These are phyloP conservation scores for Venturia canescens DNA, from an alignment of 1,140 invertebrate genomes.

Conservation along the genomic window DNA sequence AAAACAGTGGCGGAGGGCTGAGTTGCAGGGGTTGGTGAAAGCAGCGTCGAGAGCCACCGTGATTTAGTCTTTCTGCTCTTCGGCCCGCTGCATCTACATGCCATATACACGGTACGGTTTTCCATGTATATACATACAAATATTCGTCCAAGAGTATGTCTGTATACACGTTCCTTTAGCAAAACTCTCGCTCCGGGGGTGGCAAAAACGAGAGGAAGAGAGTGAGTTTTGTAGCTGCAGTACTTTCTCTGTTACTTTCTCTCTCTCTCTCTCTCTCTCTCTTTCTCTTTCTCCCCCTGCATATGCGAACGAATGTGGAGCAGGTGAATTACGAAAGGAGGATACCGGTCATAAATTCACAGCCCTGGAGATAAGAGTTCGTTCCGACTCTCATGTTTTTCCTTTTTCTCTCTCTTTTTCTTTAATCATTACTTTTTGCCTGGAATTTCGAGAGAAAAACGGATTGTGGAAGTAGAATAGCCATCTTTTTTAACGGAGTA, in stretches of 20 bases:
- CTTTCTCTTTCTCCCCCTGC: neutral
- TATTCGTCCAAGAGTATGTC: neutral
- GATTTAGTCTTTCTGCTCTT: conserved; percentile 37
- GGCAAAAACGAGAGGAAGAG: neutral
- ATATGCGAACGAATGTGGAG: conserved; percentile 43
- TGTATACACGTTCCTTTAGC: neutral
- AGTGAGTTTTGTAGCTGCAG: conserved; percentile 7
- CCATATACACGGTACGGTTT: neutral
- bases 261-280: conserved; percentile 14
- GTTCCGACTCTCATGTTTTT: conserved; percentile 18
- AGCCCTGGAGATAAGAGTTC: conserved; percentile 42
- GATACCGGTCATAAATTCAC: conserved; percentile 43
- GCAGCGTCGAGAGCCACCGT: conserved; percentile 33
- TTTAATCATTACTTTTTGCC: neutral
- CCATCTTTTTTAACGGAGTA: neutral
- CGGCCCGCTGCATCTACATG: no score
- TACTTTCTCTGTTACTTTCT: conserved; percentile 21
- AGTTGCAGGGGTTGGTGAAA: conserved; percentile 12
- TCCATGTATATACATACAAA: neutral
- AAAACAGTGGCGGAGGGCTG: conserved; percentile 11
- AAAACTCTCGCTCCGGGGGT: conserved; percentile 17
- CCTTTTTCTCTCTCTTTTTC: neutral
- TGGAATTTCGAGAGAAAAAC: neutral
- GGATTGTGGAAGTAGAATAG: neutral
- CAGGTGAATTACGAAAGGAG: conserved; percentile 46